phyloP scores from a whole-genome alignment of 2,113 vertebrate genomes.

The Formicarius rufipectus region DNA sequence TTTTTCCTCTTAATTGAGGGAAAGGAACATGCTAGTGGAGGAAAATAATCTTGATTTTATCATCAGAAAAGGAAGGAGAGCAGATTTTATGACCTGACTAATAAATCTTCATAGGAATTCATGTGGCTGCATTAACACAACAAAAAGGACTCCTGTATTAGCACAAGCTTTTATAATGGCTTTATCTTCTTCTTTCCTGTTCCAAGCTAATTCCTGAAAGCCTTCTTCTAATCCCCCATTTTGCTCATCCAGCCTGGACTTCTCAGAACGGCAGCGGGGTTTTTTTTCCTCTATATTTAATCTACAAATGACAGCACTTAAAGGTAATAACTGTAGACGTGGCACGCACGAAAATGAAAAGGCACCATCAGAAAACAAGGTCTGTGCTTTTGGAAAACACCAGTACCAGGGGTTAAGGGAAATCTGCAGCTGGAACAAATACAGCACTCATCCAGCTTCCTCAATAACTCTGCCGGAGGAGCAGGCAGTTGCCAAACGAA shows the following conservation, averaged over 20 bases:
- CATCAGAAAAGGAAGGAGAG: neutral
- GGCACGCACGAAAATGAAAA: neutral
- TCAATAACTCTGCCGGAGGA: slow-evolving; percentile 57
- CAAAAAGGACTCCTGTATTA: slow-evolving; percentile 38
- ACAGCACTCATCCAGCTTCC: slow-evolving; percentile 57
- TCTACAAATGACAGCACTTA: neutral
- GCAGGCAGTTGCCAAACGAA: slow-evolving; percentile 55
- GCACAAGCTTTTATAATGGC: slow-evolving; percentile 25
- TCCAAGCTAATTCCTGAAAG: slow-evolving; percentile 30
- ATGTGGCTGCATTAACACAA: neutral
- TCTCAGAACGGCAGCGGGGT: neutral
- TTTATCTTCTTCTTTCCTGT: slow-evolving; percentile 34
- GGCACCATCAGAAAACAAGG: neutral
- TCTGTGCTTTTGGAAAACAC: neutral
- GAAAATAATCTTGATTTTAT: slow-evolving; percentile 11
- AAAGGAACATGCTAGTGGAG: neutral
- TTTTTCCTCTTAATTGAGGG: neutral
- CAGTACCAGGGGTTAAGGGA: slow-evolving; percentile 68
- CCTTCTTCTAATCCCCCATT: neutral
- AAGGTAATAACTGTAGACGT: neutral
- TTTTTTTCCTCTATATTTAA: neutral
- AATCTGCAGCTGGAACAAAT: slow-evolving; percentile 73
- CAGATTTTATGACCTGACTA: neutral
- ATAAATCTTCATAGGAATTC: slow-evolving; percentile 57
- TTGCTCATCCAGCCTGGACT: slow-evolving; percentile 9